Evolutionary conservation across 2,888 invertebrate species (phyloP), one percentile per base, ranked within the genome.

Genomic region (Embidobia sp.): DNA sequence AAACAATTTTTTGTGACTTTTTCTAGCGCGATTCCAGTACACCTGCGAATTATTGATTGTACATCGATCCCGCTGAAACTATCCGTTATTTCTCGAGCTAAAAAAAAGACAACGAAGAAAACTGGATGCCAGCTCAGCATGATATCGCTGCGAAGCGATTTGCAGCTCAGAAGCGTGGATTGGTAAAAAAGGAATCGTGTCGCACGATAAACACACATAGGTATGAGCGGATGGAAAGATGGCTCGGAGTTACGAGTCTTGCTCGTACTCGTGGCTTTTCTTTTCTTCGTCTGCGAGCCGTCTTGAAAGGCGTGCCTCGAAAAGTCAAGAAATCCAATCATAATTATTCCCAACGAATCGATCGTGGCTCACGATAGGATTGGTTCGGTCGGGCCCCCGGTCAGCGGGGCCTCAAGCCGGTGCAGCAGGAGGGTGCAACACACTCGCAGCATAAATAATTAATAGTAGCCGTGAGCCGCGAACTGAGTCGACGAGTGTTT

Each of bases 371-470:
- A 83, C 87, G 87, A 88, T 87, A 87, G 85, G 87, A 88, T 73
- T 73, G 72, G 72, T 84, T 84, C 83, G 84, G 81, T 82, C 80
- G 64, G 74, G 70, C 63, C 77, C 74, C 75, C 76, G 67, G 67
- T 70, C 53, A 61, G 53, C 72, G 57, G 76, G 79, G 77, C 78
- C 74, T 76, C 70, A 40, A 77, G 79, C 78, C 51, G 73, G 69
- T 59, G 63, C 78, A 77, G 64, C 78, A 72, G 63, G 78, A 81
- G 80, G 83, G 81, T 83, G 82, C 85, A 86, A 53, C 66, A 85
- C 85, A 85, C 85, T 85, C 84, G 84, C 84, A 85, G 86, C 85
- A 88, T 87, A 88, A 88, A 88, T 88, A 88, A 88, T 88, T 88
- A 88, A 88, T 87, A 88, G 87, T 86, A 86, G 87, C 87, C 84